A percentile compares a stretch with the other conserved stretches of the same genome.
phyloP scores from a whole-genome alignment of 2,888 invertebrate genomes.

The Melangyna quadrimaculata region DNA sequence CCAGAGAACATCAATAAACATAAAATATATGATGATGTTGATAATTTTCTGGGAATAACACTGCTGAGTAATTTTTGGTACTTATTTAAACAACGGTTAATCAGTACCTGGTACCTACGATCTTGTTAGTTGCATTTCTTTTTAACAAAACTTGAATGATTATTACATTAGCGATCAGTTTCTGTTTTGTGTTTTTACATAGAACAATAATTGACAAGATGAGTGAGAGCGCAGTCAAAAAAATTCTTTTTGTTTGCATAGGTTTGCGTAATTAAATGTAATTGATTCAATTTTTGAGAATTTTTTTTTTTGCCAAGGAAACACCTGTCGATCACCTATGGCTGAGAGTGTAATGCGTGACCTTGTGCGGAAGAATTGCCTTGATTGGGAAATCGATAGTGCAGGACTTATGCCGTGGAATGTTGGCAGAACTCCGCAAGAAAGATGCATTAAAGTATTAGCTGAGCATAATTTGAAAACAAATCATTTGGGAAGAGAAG shows the following conservation, averaged over 20 bases:
- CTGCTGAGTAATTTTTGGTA: neutral
- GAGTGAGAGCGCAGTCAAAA: constrained; percentile 42
- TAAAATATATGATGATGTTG: too few species aligned
- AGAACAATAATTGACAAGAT: neutral
- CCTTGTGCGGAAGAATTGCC: constrained; percentile 76
- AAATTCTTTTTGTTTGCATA: constrained; percentile 78
- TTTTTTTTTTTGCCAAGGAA: constrained; percentile 83
- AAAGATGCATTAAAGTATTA: constrained; percentile 83
- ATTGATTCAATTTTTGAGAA: constrained; percentile 35
- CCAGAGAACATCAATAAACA: too few species aligned
- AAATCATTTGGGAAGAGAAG: constrained; percentile 85
- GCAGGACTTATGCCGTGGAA: constrained; percentile 94
- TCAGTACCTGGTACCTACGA: neutral
- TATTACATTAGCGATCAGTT: neutral
- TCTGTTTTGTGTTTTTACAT: neutral
- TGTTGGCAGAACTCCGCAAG: constrained; percentile 89
- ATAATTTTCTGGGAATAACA: too few species aligned
- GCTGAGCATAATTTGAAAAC: constrained; percentile 84
- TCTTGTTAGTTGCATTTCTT: neutral
- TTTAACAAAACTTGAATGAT: neutral
- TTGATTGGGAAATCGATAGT: constrained; percentile 92
- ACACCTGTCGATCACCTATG: constrained; percentile 97
- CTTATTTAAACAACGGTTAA: neutral
- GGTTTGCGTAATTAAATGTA: constrained; percentile 69
- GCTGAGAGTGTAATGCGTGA: constrained; percentile 92